Evolutionary conservation across 1,140 invertebrate genomes (phyloP), one percentile per base, ranked within the genome.

Genomic region (Pseudomyrmex flavicornis): DNA sequence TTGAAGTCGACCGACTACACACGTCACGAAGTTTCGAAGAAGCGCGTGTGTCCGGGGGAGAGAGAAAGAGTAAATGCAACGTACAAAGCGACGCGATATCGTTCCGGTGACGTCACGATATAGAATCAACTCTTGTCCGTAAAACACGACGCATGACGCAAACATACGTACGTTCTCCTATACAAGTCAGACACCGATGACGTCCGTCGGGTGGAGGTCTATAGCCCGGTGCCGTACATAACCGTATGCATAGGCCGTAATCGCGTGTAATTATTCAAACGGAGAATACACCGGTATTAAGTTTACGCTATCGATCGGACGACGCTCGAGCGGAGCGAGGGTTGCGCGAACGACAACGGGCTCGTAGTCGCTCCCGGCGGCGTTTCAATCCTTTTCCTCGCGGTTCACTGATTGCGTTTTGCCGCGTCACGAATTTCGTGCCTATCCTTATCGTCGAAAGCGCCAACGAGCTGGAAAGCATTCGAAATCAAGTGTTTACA

Each of bases 251-350:
- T 59, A 58, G 79, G 77, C 62, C 61, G 35, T 80, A 87, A 82
- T 86, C 70, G 73, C 66, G 7, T 69, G 83, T 87, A 88, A 88
- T 88, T 88, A 88, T 88, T 88, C 76, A 88, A 88, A 87, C 75
- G 54, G 22, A 70, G 72, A 77, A 72, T 87, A 85, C 65, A 26
- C 56, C 63, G 72, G 65, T 79, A 87, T 85, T 88, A 73, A 82
- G 83, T 66, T 82, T 87, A 82, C 68, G 77, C 44, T 69, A 88
- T 88, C 52, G 86, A 88, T 88, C 86, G 83, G 2, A 17, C 58
- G 61, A 84, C 46, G 69, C 44, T 44, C 62, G 85, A 84, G 46
- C 17, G 54, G 20, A 66, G 12, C 59, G 73, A 12, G 7, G 26
- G 2, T 26, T 48, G 54, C 22, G 17, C 22, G 20, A 69, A 61